phyloP scores from a whole-genome alignment of 2,797 vertebrate genomes.

The Macrochelys suwanniensis region DNA sequence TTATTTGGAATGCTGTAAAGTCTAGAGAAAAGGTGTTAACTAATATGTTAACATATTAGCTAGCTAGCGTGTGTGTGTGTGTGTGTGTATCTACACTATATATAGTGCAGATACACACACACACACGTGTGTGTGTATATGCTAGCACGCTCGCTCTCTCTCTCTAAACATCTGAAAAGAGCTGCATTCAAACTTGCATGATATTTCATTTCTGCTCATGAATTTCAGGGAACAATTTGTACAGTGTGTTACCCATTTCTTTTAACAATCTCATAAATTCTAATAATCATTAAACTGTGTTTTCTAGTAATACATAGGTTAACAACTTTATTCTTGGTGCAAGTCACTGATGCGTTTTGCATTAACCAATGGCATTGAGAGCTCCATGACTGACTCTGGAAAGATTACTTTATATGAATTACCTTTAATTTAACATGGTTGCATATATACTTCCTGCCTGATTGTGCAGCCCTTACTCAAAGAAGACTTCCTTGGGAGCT shows the following conservation, averaged over 20 bases:
- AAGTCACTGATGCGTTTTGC: background rate
- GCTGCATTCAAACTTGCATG: background rate
- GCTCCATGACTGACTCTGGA: background rate
- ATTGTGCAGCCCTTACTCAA: background rate
- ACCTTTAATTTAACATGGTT: background rate
- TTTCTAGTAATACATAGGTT: background rate
- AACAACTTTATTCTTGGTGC: background rate
- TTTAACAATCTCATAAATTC: background rate
- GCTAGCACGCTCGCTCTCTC: too few species aligned
- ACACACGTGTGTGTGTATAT: too few species aligned
- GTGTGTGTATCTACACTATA: background rate
- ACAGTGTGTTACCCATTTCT: background rate
- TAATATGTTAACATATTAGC: too few species aligned
- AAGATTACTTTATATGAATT: background rate
- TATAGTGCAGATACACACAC: background rate
- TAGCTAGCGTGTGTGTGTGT: too few species aligned
- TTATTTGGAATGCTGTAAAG: background rate
- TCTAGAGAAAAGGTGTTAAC: background rate
- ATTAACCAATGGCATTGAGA: background rate
- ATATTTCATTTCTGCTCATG: background rate
- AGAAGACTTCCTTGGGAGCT: accelerated
- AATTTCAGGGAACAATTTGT: background rate
- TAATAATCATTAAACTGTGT: background rate
- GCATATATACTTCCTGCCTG: background rate
- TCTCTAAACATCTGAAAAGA: background rate